These are phyloP conservation scores for Hipposideros armiger DNA, from an alignment of 2,113 vertebrate genomes.

Conservation along the genomic window DNA sequence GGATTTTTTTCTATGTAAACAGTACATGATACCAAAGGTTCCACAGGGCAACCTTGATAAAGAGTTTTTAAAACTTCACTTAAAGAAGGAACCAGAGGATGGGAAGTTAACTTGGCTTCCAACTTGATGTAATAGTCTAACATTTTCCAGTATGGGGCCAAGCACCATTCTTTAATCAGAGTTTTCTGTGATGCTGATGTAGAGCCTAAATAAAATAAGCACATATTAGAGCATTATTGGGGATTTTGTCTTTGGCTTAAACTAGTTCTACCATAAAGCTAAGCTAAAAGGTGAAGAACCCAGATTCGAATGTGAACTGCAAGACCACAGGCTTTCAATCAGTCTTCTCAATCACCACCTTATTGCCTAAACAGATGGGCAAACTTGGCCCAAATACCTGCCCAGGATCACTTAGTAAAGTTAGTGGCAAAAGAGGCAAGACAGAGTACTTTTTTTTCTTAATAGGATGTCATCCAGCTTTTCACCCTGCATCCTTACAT, in stretches of 20 bases:
- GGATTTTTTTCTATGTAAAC: conserved; percentile 61
- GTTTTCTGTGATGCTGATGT: conserved; percentile 16
- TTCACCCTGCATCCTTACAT: not conserved
- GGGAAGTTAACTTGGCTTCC: conserved; percentile 23
- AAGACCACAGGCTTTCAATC: not conserved
- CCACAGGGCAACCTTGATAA: conserved; percentile 28
- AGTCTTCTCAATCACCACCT: not conserved
- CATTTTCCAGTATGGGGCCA: not conserved
- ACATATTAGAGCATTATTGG: not conserved
- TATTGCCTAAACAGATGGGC: not conserved
- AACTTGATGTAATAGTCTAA: not conserved
- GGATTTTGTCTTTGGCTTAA: not conserved
- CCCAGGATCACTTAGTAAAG: not conserved
- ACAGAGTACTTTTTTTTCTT: not conserved
- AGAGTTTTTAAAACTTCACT: not conserved
- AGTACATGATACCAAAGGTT: conserved; percentile 47
- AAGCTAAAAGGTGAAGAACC: not conserved
- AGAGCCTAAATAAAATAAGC: conserved; percentile 21
- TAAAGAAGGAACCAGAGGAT: not conserved
- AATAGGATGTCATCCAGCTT: not conserved
- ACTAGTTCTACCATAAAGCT: not conserved
- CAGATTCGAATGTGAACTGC: not conserved
- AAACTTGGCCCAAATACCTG: not conserved
- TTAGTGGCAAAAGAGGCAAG: not conserved
- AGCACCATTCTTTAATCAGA: not conserved